phyloP scores from a whole-genome alignment of 1,140 invertebrate genomes.

The Bombus picipes region DNA sequence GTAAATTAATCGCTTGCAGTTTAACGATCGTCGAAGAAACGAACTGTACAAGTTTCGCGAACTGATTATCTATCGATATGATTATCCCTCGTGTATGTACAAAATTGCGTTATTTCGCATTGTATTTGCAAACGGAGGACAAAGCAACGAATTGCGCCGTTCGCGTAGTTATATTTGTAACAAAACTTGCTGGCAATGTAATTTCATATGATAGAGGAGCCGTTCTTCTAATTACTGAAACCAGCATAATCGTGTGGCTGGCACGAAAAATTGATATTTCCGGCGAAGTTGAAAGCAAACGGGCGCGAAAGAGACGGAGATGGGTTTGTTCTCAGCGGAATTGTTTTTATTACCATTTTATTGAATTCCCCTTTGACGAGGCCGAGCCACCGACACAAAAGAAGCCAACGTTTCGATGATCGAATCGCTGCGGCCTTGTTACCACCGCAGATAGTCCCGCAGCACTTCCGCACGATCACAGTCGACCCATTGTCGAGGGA shows the following conservation, averaged over 20 bases:
- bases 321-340: background rate
- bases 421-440: constrained; percentile 11
- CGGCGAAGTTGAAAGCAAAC: no score
- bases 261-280: background rate
- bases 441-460: background rate
- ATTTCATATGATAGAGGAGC: no score
- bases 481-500: background rate
- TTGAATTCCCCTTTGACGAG: constrained; percentile 34
- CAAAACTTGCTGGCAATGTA: no score
- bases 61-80: background rate
- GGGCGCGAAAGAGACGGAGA: background rate
- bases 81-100: no score
- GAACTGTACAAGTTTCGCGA: background rate
- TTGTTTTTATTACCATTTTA: constrained; percentile 54
- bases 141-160: no score
- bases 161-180: no score
- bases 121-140: no score
- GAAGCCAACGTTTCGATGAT: constrained; percentile 30
- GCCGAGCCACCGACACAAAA: background rate
- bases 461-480: background rate
- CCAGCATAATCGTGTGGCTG: background rate
- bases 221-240: no score
- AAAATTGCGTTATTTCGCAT: no score
- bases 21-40: background rate
- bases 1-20: background rate